A percentile compares a stretch with the other conserved stretches of the same genome.
Evolutionary conservation across 2,888 invertebrate genomes (phyloP).

Genomic region (Onchidella celtica): DNA sequence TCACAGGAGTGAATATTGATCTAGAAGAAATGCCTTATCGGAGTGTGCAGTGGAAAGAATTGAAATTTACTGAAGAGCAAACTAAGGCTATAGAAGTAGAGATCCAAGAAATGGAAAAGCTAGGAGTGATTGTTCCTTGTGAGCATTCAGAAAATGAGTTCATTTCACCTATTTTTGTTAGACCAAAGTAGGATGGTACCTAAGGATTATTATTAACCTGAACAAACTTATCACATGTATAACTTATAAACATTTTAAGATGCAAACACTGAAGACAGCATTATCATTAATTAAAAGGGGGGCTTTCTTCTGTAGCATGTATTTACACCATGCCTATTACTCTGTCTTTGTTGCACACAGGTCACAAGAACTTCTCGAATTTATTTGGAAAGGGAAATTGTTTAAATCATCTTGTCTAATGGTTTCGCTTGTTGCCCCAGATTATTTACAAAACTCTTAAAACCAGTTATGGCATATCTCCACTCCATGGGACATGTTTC

Average conservation of each 20-base stretch:
- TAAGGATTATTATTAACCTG: neutral
- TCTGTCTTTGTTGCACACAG: too few relatives aligned
- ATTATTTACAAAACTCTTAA: neutral
- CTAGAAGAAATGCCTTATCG: too few relatives aligned
- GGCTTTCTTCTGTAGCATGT: neutral
- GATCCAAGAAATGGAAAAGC: too few relatives aligned
- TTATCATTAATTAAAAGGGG: neutral
- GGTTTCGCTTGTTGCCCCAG: neutral
- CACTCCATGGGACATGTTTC: neutral
- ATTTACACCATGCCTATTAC: neutral
- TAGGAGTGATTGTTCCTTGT: too few relatives aligned
- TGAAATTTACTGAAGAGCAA: too few relatives aligned
- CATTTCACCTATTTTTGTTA: neutral
- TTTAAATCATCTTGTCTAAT: neutral
- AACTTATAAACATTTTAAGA: neutral
- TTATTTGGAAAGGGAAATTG: neutral
- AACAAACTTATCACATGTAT: neutral
- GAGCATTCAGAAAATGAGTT: constrained; percentile 2
- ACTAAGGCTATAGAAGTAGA: too few relatives aligned
- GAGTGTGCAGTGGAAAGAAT: too few relatives aligned
- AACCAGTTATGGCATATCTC: neutral
- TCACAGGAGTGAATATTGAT: too few relatives aligned
- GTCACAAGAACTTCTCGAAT: neutral
- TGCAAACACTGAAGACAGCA: neutral
- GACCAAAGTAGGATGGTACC: neutral